Percentiles rank a stretch among this genome's conserved stretches.
Evolutionary conservation across 2,797 vertebrate genomes (phyloP).

Genomic region (Sparidentex hasta): DNA sequence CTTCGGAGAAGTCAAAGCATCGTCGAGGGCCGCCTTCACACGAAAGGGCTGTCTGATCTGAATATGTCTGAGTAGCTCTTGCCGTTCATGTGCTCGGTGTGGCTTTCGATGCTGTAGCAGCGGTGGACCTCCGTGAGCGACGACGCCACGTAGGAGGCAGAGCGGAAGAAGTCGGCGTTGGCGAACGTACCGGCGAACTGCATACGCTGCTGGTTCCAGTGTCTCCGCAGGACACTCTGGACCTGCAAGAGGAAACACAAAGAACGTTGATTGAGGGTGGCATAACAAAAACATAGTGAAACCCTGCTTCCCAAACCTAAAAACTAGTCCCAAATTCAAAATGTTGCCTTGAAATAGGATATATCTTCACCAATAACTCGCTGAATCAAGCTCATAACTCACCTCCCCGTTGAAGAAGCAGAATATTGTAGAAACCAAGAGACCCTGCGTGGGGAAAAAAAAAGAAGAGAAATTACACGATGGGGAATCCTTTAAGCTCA

Average conservation of each 20-base stretch:
- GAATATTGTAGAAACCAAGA: conserved; percentile 96
- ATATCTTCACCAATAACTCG: background rate
- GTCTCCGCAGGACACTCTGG: conserved; percentile 92
- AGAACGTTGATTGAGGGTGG: no score
- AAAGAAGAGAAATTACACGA: conserved; percentile 16
- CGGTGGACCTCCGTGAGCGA: conserved; percentile 93
- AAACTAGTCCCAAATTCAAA: background rate
- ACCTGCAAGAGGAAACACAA: conserved; percentile 83
- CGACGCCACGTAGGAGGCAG: conserved; percentile 84
- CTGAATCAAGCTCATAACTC: conserved; percentile 57
- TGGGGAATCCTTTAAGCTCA: conserved; percentile 28
- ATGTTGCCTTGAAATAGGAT: background rate
- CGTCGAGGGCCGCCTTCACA: conserved; percentile 75
- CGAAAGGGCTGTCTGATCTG: conserved; percentile 90
- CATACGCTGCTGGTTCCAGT: conserved; percentile 97
- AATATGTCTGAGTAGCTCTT: conserved; percentile 91
- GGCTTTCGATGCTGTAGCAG: conserved; percentile 92
- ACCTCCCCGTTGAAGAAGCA: conserved; percentile 99
- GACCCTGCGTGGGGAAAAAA: conserved; percentile 84
- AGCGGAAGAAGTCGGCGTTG: conserved; percentile 91
- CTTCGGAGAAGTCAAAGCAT: conserved; percentile 12
- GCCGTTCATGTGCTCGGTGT: conserved; percentile 92
- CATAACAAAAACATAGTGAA: no score
- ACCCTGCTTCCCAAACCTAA: no score
- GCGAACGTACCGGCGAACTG: conserved; percentile 94